Evolutionary conservation across 2,888 invertebrate genomes (phyloP), one percentile per base, ranked within the genome.

Genomic region (Erebia palarica): DNA sequence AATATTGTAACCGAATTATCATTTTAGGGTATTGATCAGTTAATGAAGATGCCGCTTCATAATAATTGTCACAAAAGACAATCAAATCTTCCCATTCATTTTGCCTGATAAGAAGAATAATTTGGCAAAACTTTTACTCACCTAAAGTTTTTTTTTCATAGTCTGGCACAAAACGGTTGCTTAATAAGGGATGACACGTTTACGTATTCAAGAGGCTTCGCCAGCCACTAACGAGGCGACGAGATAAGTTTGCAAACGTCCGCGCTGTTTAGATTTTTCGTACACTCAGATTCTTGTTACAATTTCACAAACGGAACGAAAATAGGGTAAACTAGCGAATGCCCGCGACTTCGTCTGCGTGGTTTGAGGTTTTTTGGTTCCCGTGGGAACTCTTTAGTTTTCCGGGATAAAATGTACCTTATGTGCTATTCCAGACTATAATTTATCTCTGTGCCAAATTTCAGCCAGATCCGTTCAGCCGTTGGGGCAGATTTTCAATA

Each of bases 161-260:
- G 53, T 36, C 65, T 65, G 18, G 13, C 49, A 66, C 57, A 67
- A 67, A 67, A 67, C 58, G 67, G 21, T 67, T 67, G 42, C 59
- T 67, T 67, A 58, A 67, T 67, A 67, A 67, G 59, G 67, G 67
- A 59, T 67, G 67, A 59, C 59, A 58, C 66, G 67, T 67, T 67
- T 67, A 59, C 58, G 67, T 67, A 67, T 67, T 67, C 67, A 59
- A 59, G 67, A 67, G 67, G 66, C 58, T 27, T 59, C 49, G 67
- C 67, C 59, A 59, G 49, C 59, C 55, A 55, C 67, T 67, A 67
- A 67, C 67, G 67, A 67, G 59, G 59, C 49, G 67, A 67, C 49
- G 67, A 59, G 67, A 59, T 59, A 67, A 67, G 58, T 67, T 67
- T 59, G 65, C 65, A 66, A 66, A 66, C 65, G 65, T 66, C 65